Percentiles rank a stretch among this genome's conserved stretches.
Conservation (phyloP, 2,113 vertebrate species). For the Chaenocephalus aceratus region DNA sequence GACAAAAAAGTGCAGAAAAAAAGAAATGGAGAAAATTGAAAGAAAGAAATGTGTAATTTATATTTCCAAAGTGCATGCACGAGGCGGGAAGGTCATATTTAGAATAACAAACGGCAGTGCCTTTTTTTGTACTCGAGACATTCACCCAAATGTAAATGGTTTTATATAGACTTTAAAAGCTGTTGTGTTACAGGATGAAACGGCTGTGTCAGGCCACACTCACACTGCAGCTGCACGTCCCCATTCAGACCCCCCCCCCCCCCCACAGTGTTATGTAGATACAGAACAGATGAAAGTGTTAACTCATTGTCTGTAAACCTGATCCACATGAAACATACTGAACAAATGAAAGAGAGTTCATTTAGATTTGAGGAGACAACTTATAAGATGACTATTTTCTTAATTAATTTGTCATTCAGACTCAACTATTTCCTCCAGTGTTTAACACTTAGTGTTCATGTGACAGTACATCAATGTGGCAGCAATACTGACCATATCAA, state of each 20-base stretch:
- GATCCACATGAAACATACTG: not conserved
- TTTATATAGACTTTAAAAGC: constrained; percentile 82
- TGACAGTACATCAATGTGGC: too few species aligned
- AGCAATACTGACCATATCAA: too few species aligned
- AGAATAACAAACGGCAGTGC: constrained; percentile 96
- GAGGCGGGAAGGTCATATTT: constrained; percentile 89
- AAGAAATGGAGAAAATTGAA: constrained; percentile 45
- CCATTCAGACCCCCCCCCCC: not conserved
- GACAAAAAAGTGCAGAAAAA: constrained; percentile 60
- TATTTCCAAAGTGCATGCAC: constrained; percentile 88
- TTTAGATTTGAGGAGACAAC: not conserved
- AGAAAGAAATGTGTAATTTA: constrained; percentile 79
- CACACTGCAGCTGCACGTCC: constrained; percentile 41
- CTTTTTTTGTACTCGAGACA: constrained; percentile 90
- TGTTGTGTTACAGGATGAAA: constrained; percentile 64
- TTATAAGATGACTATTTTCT: not conserved
- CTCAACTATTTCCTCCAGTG: too few species aligned
- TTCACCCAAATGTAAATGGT: constrained; percentile 84
- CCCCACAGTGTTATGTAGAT: not conserved
- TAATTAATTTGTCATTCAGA: too few species aligned
- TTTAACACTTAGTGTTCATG: too few species aligned
- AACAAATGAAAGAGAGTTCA: not conserved
- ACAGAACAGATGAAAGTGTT: too few species aligned
- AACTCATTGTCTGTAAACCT: too few species aligned
- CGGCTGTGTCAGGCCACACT: constrained; percentile 39